Percentiles rank a stretch among this genome's conserved stretches.
These are phyloP conservation scores for Antennarius striatus DNA, from an alignment of 2,113 vertebrate genomes.

Conservation along the genomic window DNA sequence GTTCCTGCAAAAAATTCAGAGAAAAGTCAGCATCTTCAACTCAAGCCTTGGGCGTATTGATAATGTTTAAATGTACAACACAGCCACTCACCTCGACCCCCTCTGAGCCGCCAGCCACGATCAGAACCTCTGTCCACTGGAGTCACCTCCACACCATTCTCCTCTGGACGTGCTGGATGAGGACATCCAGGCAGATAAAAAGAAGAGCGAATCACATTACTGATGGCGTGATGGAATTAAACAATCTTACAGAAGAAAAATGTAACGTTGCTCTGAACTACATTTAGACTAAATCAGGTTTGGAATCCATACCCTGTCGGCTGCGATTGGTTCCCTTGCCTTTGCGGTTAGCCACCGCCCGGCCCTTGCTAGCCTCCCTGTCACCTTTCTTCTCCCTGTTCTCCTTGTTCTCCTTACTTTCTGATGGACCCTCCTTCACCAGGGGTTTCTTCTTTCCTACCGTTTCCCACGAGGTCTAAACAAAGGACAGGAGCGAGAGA, in stretches of 20 bases:
- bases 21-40: constrained; percentile 11
- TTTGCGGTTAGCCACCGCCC: constrained; percentile 82
- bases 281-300: neutral
- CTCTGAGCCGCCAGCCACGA: constrained; percentile 84
- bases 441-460: constrained; percentile 95
- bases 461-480: constrained; percentile 95
- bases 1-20: constrained; percentile 76
- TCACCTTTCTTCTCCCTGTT: constrained; percentile 90
- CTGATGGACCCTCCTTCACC: constrained; percentile 86
- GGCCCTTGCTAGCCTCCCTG: constrained; percentile 85
- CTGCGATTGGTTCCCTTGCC: constrained; percentile 85
- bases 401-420: constrained; percentile 93
- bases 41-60: neutral
- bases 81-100: constrained; percentile 85
- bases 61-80: no score
- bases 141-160: constrained; percentile 90
- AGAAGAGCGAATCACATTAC: neutral
- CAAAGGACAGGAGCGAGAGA: neutral
- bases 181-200: neutral
- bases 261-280: neutral
- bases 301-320: constrained; percentile 80
- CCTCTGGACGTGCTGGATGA: constrained; percentile 84
- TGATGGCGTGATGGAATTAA: neutral
- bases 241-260: neutral
- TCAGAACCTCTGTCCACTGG: constrained; percentile 88